Percentiles rank a stretch among this genome's conserved stretches.
Evolutionary conservation across 2,113 vertebrate genomes (phyloP).

Genomic region (Xiphophorus maculatus): DNA sequence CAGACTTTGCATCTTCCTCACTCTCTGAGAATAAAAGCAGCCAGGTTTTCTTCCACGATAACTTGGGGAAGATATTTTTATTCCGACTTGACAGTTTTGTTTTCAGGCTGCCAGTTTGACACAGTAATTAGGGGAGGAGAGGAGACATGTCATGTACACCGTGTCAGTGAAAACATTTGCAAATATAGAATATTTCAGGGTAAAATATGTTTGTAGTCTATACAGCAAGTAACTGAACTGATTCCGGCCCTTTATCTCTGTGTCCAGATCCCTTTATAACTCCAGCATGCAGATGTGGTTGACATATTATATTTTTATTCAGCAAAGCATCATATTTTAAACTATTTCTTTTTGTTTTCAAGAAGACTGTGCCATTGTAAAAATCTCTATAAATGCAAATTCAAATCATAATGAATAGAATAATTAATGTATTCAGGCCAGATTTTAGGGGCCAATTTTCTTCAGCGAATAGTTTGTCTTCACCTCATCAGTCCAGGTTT

Average conservation of each 20-base stretch:
- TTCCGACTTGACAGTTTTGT: constrained; percentile 12
- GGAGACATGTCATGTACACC: background rate
- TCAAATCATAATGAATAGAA: constrained; percentile 15
- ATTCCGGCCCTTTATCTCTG: background rate
- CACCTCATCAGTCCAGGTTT: constrained; percentile 34
- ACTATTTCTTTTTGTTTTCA: constrained; percentile 12
- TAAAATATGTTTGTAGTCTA: constrained; percentile 9
- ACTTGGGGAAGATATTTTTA: constrained; percentile 5
- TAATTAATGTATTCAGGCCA: constrained; percentile 50
- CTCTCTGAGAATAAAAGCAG: constrained; percentile 9
- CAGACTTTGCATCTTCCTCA: constrained; percentile 18
- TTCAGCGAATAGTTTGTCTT: constrained; percentile 10
- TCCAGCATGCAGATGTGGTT: background rate
- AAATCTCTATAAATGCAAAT: constrained; percentile 40
- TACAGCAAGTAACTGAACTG: background rate
- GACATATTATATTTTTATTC: background rate
- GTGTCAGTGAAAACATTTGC: constrained; percentile 22
- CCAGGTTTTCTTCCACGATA: constrained; percentile 6
- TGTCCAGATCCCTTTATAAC: background rate
- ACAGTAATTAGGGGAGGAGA: constrained; percentile 22
- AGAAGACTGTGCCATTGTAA: constrained; percentile 27
- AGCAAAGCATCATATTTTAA: background rate
- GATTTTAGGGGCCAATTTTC: constrained; percentile 13
- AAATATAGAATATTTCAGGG: constrained; percentile 22
- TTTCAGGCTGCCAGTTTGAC: constrained; percentile 28